Evolutionary conservation across 1,140 invertebrate species (phyloP).

Genomic region (Drosophila cardini): DNA sequence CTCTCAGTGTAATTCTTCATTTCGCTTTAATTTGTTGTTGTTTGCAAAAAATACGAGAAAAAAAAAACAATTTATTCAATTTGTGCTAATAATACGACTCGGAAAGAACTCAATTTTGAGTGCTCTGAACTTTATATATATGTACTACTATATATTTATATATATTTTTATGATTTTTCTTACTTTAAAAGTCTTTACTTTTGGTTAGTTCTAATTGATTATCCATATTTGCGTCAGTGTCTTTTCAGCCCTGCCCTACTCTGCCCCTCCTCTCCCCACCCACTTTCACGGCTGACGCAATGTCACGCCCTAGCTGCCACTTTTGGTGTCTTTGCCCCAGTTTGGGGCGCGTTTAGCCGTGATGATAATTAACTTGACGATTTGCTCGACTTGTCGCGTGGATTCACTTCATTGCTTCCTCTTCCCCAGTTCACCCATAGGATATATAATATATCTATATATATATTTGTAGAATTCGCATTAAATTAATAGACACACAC

Average conservation of each 20-base stretch:
- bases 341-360: constrained; percentile 59
- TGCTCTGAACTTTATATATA: neutral
- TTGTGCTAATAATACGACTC: constrained; percentile 58
- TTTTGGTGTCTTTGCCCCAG: constrained; percentile 45
- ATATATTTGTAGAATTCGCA: neutral
- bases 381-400: constrained; percentile 65
- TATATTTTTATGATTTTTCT: too few relatives aligned
- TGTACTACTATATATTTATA: too few relatives aligned
- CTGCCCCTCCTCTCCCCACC: neutral
- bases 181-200: too few relatives aligned
- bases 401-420: constrained; percentile 68
- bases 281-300: constrained; percentile 34
- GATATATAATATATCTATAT: too few relatives aligned
- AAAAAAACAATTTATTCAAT: constrained; percentile 75
- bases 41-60: constrained; percentile 26
- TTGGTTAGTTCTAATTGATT: constrained; percentile 38
- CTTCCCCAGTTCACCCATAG: too few relatives aligned
- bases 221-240: constrained; percentile 28
- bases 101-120: constrained; percentile 16
- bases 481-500: constrained; percentile 19
- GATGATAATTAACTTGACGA: constrained; percentile 70
- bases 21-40: constrained; percentile 35
- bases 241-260: neutral
- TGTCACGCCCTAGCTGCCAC: constrained; percentile 63
- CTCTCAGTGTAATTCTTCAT: constrained; percentile 57